Evolutionary conservation across 2,113 vertebrate genomes (phyloP).

Genomic region (Callocephalon fimbriatum): DNA sequence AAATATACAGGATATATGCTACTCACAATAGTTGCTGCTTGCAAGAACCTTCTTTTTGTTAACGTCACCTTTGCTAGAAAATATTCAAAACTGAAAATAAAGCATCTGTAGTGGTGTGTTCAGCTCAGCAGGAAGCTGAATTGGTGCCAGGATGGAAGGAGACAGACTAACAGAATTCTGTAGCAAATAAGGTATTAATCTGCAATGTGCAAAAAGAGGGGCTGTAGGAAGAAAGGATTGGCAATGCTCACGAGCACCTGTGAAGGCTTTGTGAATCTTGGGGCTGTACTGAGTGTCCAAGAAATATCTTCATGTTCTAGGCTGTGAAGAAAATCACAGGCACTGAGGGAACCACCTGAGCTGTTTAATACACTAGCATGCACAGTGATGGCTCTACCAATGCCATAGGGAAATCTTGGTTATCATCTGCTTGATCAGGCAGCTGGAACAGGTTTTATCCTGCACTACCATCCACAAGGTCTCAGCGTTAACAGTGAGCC

Average conservation of each 20-base stretch:
- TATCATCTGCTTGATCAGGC: background rate
- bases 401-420: background rate
- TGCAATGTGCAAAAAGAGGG: background rate
- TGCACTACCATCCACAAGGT: background rate
- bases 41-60: background rate
- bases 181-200: background rate
- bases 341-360: background rate
- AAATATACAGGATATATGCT: background rate
- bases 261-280: background rate
- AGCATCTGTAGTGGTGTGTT: background rate
- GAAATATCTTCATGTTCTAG: background rate
- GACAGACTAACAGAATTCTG: background rate
- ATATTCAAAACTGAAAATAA: background rate
- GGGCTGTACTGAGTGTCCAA: background rate
- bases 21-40: slow-evolving; percentile 1
- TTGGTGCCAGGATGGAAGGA: background rate
- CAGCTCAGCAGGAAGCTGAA: background rate
- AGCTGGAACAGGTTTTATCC: background rate
- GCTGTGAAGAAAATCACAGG: background rate
- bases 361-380: background rate
- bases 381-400: background rate
- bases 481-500: background rate
- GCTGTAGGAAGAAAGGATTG: background rate
- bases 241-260: background rate
- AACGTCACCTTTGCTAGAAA: background rate